Evolutionary conservation across 2,113 vertebrate species (phyloP), one percentile per base, ranked within the genome.

Genomic region (Lagenorhynchus albirostris): DNA sequence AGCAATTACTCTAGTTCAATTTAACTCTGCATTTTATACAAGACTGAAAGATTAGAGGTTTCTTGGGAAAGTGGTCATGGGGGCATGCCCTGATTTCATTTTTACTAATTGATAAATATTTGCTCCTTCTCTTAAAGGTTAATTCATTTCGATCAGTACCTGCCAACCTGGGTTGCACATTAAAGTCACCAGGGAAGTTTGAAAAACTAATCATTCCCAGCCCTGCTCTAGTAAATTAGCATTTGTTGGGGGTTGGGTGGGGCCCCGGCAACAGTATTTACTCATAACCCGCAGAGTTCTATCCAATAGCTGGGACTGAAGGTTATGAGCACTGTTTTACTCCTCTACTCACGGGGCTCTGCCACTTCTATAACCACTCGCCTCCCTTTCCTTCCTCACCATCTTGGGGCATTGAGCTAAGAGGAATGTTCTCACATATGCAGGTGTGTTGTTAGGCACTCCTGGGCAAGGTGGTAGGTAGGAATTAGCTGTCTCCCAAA

Each of bases 81-180:
- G 55, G 33, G 26, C 41, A 13, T 67, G 73, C 58, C 55, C 73
- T 53, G 13, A 25, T 60, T 91, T 76, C 50, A 29, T 60, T 25
- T 47, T 86, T 74, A 31, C 63, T 44, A 55, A 86, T 77, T 79
- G 50, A 58, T 95, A 23, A 50, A 33, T 70, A 14, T 38, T 85
- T 79, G 82, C n/a, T 86, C 26, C 36, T 36, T 70, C 47, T 79
- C 86, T 96, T 79, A 58, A 26, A 84, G 53, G 33, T 88, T 82
- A 55, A 38, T 33, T 79, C 25, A 79, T 89, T 89, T 95, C 31
- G 29, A 7, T 80, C 33, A 44, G 36, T 50, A 84, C 21, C 95
- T 89, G 50, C 74, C 77, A 36, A 25, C 20, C 38, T 29, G 10
- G 26, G 76, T 15, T 80, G 55, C 60, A 86, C 17, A 15, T 60